Conservation (phyloP, 2,888 invertebrate genomes). For the Eretmocerus hayati region DNA sequence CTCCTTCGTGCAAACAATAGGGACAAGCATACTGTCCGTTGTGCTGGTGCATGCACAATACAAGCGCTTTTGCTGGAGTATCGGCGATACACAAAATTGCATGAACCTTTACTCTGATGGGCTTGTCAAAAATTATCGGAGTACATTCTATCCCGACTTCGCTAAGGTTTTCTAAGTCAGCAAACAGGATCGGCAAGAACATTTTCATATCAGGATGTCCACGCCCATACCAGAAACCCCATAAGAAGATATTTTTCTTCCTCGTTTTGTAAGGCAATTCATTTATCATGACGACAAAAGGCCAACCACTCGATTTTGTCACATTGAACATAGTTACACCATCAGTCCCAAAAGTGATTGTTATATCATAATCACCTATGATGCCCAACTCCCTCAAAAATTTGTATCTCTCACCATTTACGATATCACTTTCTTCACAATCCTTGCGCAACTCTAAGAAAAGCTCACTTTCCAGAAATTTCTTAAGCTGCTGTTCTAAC, state of each 20-base stretch:
- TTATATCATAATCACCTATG: slow-evolving; percentile 16
- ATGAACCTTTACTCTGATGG: slow-evolving; percentile 12
- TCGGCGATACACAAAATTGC: slow-evolving; percentile 10
- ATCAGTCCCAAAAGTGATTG: slow-evolving; percentile 20
- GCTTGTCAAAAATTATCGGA: neutral
- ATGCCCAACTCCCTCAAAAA: neutral
- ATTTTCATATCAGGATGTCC: slow-evolving; percentile 7
- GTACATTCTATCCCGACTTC: slow-evolving; percentile 6
- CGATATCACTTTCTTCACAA: neutral
- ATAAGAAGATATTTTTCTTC: slow-evolving; percentile 17
- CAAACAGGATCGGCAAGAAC: slow-evolving; percentile 10
- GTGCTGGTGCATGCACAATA: slow-evolving; percentile 9
- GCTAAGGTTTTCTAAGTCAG: slow-evolving; percentile 13
- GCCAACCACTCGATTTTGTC: slow-evolving; percentile 19
- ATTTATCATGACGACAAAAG: slow-evolving; percentile 19
- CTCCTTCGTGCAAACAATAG: slow-evolving; percentile 17
- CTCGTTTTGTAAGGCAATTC: slow-evolving; percentile 19
- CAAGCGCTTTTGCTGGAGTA: slow-evolving; percentile 8
- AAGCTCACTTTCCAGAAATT: slow-evolving; percentile 6
- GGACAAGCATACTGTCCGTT: slow-evolving; percentile 17
- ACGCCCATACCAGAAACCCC: slow-evolving; percentile 16
- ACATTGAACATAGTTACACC: slow-evolving; percentile 17
- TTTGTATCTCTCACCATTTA: slow-evolving; percentile 5
- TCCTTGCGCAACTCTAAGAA: slow-evolving; percentile 10
- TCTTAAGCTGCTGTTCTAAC: slow-evolving; percentile 5